These are phyloP conservation scores for Protosalanx chinensis DNA, from an alignment of 2,797 vertebrate species.

Conservation along the genomic window DNA sequence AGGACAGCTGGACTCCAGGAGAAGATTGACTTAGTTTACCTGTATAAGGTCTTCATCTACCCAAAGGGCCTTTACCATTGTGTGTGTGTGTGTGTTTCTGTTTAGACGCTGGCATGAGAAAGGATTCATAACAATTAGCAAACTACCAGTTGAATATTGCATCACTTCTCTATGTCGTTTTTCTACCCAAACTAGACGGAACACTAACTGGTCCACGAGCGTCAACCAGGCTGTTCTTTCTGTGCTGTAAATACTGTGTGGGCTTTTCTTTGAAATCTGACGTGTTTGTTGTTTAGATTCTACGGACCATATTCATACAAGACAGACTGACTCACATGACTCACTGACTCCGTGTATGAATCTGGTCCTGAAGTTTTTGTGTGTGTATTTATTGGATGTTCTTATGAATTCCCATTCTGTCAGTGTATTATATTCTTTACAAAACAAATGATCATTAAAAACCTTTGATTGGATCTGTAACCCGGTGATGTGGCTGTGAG, in stretches of 20 bases:
- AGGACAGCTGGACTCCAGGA: too few relatives aligned
- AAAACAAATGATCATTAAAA: slow-evolving; percentile 73
- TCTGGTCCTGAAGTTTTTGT: slow-evolving; percentile 66
- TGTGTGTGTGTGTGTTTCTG: slow-evolving; percentile 12
- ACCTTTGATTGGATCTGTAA: slow-evolving; percentile 70
- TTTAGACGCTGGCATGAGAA: background rate
- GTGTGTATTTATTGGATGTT: slow-evolving; percentile 77
- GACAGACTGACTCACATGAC: background rate
- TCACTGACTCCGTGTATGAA: slow-evolving; percentile 54
- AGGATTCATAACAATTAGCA: background rate
- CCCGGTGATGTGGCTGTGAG: slow-evolving; percentile 24
- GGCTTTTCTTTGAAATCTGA: slow-evolving; percentile 64
- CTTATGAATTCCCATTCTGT: slow-evolving; percentile 75
- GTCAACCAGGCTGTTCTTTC: slow-evolving; percentile 35
- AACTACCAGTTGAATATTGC: background rate
- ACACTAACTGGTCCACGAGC: slow-evolving; percentile 4
- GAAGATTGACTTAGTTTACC: too few relatives aligned
- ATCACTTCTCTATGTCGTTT: background rate
- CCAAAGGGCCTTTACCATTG: background rate
- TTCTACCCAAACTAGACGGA: too few relatives aligned
- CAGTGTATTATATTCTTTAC: slow-evolving; percentile 79
- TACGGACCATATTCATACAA: slow-evolving; percentile 62
- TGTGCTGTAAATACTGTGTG: slow-evolving; percentile 68
- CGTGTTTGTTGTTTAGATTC: slow-evolving; percentile 76
- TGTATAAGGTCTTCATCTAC: background rate